Percentiles rank a stretch among this genome's conserved stretches.
Evolutionary conservation across 2,113 vertebrate species (phyloP).

Genomic region (Coregonus clupeaformis): DNA sequence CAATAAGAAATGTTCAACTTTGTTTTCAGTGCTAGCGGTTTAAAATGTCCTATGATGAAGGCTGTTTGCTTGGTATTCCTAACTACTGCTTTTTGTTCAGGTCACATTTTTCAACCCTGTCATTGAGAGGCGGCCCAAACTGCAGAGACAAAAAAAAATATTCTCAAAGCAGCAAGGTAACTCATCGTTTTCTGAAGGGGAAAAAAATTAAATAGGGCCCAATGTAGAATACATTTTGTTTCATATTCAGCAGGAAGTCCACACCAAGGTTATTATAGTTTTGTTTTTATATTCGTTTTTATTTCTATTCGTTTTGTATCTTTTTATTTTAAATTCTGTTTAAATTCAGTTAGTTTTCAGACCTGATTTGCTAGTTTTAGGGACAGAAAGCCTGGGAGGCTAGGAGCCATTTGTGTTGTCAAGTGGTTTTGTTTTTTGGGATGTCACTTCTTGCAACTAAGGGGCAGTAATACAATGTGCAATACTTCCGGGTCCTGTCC

Average conservation of each 20-base stretch:
- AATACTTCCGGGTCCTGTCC: too few relatives aligned
- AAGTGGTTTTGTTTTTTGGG: too few relatives aligned
- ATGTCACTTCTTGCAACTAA: too few relatives aligned
- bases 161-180: constrained; percentile 99
- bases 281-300: too few relatives aligned
- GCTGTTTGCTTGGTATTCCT: background rate
- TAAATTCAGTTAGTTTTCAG: too few relatives aligned
- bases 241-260: background rate
- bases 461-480: too few relatives aligned
- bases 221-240: background rate
- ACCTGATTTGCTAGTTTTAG: too few relatives aligned
- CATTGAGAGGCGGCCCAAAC: constrained; percentile 97
- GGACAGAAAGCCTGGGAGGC: too few relatives aligned
- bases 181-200: constrained; percentile 12
- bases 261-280: too few relatives aligned
- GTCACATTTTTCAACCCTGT: constrained; percentile 99
- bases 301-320: too few relatives aligned
- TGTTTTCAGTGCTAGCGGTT: background rate
- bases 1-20: background rate
- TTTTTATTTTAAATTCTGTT: too few relatives aligned
- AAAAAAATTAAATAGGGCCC: background rate
- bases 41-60: background rate
- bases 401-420: too few relatives aligned
- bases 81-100: constrained; percentile 60
- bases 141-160: constrained; percentile 99